Conservation (phyloP, 2,888 invertebrate species). For the Netelia melanura region DNA sequence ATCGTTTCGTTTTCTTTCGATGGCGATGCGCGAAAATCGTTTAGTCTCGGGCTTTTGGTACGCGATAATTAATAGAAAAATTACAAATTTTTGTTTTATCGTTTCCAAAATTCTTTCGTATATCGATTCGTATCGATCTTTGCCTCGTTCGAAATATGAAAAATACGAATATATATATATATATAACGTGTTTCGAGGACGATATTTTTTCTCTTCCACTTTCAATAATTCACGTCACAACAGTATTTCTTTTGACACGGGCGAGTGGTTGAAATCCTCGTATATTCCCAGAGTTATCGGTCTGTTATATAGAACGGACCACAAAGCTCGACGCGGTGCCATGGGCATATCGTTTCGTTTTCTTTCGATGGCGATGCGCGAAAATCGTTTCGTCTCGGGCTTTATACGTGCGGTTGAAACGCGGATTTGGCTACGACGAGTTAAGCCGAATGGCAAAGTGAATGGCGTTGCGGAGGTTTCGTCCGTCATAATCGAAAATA, state of each 20-base stretch:
- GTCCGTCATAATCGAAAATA: constrained; percentile 11
- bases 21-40: constrained; percentile 15
- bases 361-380: neutral
- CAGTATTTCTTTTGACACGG: constrained; percentile 5
- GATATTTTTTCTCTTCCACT: neutral
- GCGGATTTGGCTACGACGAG: constrained; percentile 44
- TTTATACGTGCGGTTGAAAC: constrained; percentile 38
- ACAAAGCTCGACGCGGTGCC: neutral
- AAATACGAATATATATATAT: neutral
- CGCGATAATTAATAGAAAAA: too few species aligned
- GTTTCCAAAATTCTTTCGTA: too few species aligned
- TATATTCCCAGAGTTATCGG: neutral
- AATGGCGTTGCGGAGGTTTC: constrained; percentile 18
- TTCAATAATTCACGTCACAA: constrained; percentile 9
- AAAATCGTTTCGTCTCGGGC: constrained; percentile 27
- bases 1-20: neutral
- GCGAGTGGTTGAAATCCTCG: constrained; percentile 15
- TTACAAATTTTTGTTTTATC: too few species aligned
- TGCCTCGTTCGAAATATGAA: neutral
- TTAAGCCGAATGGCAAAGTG: constrained; percentile 36
- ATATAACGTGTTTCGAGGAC: neutral
- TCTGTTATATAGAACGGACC: neutral
- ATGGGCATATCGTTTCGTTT: neutral
- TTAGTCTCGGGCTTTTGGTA: constrained; percentile 7
- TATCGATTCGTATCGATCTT: too few species aligned